These are phyloP conservation scores for Regulus satrapa DNA, from an alignment of 2,113 vertebrate species.

Conservation along the genomic window DNA sequence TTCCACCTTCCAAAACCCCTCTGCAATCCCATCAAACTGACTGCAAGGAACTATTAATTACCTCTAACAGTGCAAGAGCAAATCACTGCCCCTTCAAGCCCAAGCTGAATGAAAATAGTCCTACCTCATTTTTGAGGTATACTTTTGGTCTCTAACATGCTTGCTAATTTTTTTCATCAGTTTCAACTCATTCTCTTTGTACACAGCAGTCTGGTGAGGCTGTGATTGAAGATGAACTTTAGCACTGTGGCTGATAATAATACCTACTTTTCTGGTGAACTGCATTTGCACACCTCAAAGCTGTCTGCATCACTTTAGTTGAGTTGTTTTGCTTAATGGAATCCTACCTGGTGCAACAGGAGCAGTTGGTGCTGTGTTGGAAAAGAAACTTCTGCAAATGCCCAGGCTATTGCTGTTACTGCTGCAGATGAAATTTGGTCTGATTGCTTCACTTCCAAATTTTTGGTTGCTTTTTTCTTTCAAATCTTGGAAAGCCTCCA, in stretches of 20 bases:
- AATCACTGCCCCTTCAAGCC: neutral
- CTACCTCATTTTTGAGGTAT: neutral
- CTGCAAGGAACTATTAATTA: neutral
- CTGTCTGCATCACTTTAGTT: neutral
- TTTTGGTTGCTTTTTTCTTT: neutral
- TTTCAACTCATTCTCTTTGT: neutral
- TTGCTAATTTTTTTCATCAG: neutral
- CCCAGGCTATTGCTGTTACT: neutral
- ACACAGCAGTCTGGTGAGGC: neutral
- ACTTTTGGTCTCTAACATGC: neutral
- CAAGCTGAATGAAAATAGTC: neutral
- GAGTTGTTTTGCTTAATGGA: neutral
- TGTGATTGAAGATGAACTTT: neutral
- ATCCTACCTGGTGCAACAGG: neutral
- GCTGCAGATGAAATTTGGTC: neutral
- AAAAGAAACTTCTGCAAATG: neutral
- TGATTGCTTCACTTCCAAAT: neutral
- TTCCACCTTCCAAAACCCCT: neutral
- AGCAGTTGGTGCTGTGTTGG: neutral
- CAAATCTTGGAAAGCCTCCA: slow-evolving; percentile 29
- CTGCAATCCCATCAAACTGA: neutral
- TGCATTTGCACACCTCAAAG: neutral
- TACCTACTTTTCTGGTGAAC: neutral
- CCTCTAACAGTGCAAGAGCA: neutral
- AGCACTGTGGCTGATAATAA: neutral